phyloP scores from a whole-genome alignment of 2,797 vertebrate species.

The Tolypeutes matacus region DNA sequence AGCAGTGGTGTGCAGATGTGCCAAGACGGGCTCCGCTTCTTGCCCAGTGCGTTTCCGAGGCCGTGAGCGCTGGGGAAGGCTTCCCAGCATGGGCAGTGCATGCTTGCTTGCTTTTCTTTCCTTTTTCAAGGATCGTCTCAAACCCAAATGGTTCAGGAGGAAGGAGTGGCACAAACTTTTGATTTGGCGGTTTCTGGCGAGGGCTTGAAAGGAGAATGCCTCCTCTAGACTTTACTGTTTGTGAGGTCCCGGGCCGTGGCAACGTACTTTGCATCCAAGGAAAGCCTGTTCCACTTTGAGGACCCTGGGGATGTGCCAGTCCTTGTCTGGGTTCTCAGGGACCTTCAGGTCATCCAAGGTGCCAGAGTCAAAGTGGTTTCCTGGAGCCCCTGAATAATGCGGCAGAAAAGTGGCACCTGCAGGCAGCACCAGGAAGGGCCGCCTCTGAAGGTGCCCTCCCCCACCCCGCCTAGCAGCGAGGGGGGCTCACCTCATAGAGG shows the following conservation, averaged over 20 bases:
- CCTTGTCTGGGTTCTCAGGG: neutral
- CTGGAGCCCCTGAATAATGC: neutral
- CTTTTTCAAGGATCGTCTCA: neutral
- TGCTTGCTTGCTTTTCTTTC: neutral
- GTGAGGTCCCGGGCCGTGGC: neutral
- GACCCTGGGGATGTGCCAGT: neutral
- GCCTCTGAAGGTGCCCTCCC: neutral
- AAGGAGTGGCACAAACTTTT: neutral
- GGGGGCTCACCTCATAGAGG: neutral
- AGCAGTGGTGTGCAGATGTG: fast-evolving
- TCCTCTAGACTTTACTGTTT: neutral
- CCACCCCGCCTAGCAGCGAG: too few species aligned
- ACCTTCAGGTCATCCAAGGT: neutral
- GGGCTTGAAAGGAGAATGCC: neutral
- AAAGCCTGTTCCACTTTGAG: neutral
- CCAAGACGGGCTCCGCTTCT: neutral
- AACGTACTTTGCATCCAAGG: neutral
- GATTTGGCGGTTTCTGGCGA: constrained; percentile 51
- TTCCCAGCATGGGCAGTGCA: neutral
- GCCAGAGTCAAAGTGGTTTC: neutral
- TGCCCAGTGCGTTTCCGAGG: neutral
- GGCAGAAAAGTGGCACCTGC: neutral
- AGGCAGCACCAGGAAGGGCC: fast-evolving
- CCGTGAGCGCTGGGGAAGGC: fast-evolving
- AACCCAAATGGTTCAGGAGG: constrained; percentile 37